Conservation (phyloP, 2,797 vertebrate species). For the Delichon dasypus region DNA sequence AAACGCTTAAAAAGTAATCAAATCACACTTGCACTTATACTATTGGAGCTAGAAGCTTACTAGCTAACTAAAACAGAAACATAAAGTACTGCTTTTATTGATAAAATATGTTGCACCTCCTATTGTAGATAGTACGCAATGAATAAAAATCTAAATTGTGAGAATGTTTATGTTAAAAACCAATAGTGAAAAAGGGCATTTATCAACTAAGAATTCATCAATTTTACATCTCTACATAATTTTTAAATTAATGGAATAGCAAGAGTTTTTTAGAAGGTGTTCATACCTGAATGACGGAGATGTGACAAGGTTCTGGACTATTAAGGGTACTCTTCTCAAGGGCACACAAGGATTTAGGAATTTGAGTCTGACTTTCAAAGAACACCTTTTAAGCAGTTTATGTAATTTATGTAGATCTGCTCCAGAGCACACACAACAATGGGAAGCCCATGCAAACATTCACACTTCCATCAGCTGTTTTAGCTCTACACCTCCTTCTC, state of each 20-base stretch:
- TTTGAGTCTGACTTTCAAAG: neutral
- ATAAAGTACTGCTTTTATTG: conserved; percentile 3
- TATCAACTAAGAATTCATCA: neutral
- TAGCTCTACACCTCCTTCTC: neutral
- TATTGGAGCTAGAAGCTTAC: neutral
- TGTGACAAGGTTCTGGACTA: neutral
- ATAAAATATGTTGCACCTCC: conserved; percentile 17
- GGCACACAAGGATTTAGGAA: neutral
- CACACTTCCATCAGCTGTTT: neutral
- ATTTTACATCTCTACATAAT: neutral
- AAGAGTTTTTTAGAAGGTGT: neutral
- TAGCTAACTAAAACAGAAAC: conserved; percentile 24
- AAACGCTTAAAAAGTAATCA: neutral
- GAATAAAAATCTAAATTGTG: conserved; percentile 8
- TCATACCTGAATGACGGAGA: neutral
- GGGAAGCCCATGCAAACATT: neutral
- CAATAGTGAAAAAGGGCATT: neutral
- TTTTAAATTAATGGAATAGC: neutral
- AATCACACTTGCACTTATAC: neutral
- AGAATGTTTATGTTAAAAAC: conserved; percentile 1
- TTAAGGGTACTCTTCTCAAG: neutral
- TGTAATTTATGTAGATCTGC: neutral
- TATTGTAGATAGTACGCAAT: neutral
- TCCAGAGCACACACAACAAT: neutral
- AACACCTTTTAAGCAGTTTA: neutral